phyloP scores from a whole-genome alignment of 2,888 invertebrate genomes.

The Tubiluchus corallicola region DNA sequence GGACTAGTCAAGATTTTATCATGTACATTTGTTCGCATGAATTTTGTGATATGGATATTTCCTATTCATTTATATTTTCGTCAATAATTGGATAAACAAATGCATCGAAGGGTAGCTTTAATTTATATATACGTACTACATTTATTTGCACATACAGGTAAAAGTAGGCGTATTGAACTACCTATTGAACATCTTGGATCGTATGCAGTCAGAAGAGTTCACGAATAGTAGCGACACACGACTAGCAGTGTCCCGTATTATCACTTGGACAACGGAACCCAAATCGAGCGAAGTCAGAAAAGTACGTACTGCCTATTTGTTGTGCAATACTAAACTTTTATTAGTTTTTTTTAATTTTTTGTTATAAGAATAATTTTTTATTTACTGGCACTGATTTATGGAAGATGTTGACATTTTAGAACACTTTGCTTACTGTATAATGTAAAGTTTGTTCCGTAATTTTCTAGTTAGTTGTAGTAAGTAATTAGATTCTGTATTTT shows the following conservation, averaged over 20 bases:
- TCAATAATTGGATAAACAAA: no score
- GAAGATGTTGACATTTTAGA: no score
- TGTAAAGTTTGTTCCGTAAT: not conserved
- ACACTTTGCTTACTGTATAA: not conserved
- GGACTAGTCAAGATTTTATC: no score
- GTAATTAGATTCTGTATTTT: conserved; percentile 13
- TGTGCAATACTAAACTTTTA: no score
- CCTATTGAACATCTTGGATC: conserved; percentile 27
- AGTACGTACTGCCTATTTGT: conserved; percentile 25
- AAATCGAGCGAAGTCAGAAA: conserved; percentile 43
- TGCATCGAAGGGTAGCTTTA: no score
- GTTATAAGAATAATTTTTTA: no score
- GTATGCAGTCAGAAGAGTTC: conserved; percentile 31
- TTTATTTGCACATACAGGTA: no score
- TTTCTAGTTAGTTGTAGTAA: not conserved
- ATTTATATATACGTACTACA: no score
- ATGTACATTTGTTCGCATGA: no score
- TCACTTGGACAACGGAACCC: conserved; percentile 51
- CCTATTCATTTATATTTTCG: not conserved
- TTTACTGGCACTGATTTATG: not conserved
- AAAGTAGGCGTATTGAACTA: conserved; percentile 35
- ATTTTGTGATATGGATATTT: no score
- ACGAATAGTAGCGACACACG: conserved; percentile 40
- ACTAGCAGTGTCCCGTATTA: conserved; percentile 46
- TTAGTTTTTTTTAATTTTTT: conserved; percentile 7